A percentile compares a stretch with the other conserved stretches of the same genome.
Evolutionary conservation across 2,113 vertebrate species (phyloP).

Genomic region (Riparia riparia): DNA sequence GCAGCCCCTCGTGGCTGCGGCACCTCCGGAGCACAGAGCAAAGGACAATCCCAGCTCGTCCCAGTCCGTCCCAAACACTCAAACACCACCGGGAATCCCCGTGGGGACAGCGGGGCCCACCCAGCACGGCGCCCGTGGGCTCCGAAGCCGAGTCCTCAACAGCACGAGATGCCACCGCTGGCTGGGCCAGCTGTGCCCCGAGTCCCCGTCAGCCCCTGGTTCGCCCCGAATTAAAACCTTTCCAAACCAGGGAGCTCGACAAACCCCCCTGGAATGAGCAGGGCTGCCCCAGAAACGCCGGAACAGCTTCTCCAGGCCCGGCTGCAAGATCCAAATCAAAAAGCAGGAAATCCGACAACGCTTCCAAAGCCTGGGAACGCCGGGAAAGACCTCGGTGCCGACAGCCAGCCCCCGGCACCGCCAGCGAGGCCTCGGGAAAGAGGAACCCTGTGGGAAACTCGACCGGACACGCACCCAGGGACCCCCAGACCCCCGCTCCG

Average conservation of each 20-base stretch:
- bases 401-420: rapidly evolving
- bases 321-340: neutral
- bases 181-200: neutral
- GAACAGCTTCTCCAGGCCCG: neutral
- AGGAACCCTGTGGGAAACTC: rapidly evolving
- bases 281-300: neutral
- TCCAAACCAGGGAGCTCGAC: neutral
- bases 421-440: neutral
- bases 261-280: neutral
- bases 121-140: rapidly evolving
- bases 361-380: rapidly evolving
- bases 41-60: neutral
- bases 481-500: neutral
- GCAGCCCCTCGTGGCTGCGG: rapidly evolving
- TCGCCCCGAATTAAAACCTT: neutral
- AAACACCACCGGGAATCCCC: rapidly evolving
- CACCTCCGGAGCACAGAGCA: rapidly evolving
- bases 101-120: rapidly evolving
- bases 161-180: rapidly evolving
- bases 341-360: rapidly evolving
- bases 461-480: rapidly evolving
- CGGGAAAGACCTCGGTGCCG: rapidly evolving
- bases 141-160: neutral
- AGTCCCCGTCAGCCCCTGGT: rapidly evolving
- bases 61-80: neutral